A percentile compares a stretch with the other conserved stretches of the same genome.
These are phyloP conservation scores for Lycia hirtaria DNA, from an alignment of 2,888 invertebrate species.

Conservation along the genomic window DNA sequence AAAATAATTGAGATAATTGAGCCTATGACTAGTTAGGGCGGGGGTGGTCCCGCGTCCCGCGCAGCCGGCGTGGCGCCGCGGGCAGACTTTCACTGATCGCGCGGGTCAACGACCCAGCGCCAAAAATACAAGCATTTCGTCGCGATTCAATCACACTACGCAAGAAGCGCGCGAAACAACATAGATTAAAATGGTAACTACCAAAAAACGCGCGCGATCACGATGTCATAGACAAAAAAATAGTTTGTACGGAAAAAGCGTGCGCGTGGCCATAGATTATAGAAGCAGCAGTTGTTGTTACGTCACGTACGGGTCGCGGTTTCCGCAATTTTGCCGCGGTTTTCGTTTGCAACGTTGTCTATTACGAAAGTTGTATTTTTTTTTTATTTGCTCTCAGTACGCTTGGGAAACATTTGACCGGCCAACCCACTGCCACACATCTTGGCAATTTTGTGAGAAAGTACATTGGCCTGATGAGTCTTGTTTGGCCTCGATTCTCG, in stretches of 20 bases:
- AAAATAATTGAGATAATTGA: constrained; percentile 23
- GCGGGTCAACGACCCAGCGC: constrained; percentile 64
- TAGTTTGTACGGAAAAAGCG: constrained; percentile 1
- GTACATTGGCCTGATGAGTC: constrained; percentile 19
- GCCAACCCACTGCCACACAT: constrained; percentile 38
- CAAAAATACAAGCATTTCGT: constrained; percentile 65
- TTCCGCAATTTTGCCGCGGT: constrained; percentile 43
- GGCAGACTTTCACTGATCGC: constrained; percentile 73
- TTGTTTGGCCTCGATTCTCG: constrained; percentile 44
- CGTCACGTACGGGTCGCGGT: constrained; percentile 27
- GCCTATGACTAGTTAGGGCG: constrained; percentile 31
- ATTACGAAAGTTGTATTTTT: constrained; percentile 27
- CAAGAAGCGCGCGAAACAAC: constrained; percentile 19
- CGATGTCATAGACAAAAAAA: background rate
- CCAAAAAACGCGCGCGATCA: background rate
- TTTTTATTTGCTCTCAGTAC: constrained; percentile 20
- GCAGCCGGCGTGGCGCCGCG: constrained; percentile 75
- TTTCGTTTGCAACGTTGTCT: constrained; percentile 43
- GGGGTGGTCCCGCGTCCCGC: constrained; percentile 55
- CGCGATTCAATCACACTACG: constrained; percentile 24
- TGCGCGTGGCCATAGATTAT: constrained; percentile 2
- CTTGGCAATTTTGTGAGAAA: constrained; percentile 34
- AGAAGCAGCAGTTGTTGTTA: constrained; percentile 12
- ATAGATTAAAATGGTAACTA: constrained; percentile 21
- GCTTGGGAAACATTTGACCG: constrained; percentile 41